Evolutionary conservation across 2,113 vertebrate species (phyloP), one percentile per base, ranked within the genome.

Genomic region (Nestor notabilis): DNA sequence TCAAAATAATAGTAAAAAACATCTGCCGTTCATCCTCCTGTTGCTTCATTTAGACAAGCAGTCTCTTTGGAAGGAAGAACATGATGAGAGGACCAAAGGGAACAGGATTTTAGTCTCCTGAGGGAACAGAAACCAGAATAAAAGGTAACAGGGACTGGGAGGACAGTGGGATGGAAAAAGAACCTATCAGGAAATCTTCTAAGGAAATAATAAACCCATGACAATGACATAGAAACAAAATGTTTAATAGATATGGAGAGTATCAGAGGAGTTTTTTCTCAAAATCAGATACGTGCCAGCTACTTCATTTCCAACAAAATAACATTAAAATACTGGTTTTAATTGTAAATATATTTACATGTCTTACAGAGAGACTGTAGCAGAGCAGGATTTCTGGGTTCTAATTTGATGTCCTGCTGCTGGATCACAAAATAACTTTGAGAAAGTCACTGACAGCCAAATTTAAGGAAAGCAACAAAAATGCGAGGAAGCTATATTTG

Each of bases 331-430:
- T 60, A 21, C 27, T 75, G 11, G 0, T 84, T 95, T 93, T 84
- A 93, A 91, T 95, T 96, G 85, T 92, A 92, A 94, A 94, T 95
- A 84, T 75, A 95, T 94, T 92, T 90, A 94, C 80, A 90, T 94
- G 25, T 63, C 65, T 93, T 81, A 82, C 17, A 88, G 53, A 49
- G n/a, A 69, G 25, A 77, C 47, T 83, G 72, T 49, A 81, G 83
- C 35, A 93, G 66, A 92, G 86, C 95, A 92, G 86, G 90, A 92
- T 88, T 89, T 89, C 80, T 78, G 35, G 18, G 55, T 94, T 93
- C 43, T 88, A 74, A 29, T 74, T 95, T 91, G 72, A 68, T 33
- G 41, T 43, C 35, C 37, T 66, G 23, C 31, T 69, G 12, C 28
- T 87, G 23, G 15, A 56, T 88, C 55, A 71, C 60, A 83, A 93